Evolutionary conservation across 2,113 vertebrate genomes (phyloP), one percentile per base, ranked within the genome.

Genomic region (Megatriorchis doriae): DNA sequence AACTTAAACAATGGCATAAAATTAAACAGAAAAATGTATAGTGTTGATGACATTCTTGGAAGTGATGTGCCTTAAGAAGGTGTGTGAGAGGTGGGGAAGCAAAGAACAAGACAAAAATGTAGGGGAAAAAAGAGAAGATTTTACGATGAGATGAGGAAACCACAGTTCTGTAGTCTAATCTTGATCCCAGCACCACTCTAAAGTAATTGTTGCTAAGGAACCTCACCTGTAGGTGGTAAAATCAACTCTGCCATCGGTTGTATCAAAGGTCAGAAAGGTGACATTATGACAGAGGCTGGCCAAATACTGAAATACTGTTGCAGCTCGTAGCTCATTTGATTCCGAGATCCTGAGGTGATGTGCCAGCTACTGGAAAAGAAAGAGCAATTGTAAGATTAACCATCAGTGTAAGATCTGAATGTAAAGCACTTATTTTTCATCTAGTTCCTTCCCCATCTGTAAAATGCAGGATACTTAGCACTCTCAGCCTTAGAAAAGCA

Each of bases 341-440:
- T 89, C 34, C 53, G 77, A 89, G 45, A 61, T 75, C 22, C 40
- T 66, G 52, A 75, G 11, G 48, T 78, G 83, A 72, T 10, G 20
- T 70, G 78, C 26, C 47, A 84, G 47, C 19, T 78, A 43, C 61
- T 40, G 43, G 47, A 84, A 95, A 90, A 93, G 65, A 92, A 73
- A 73, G 26, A 83, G 10, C 52, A 91, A 65, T 63, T 94, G 26
- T 79, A 83, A 66, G 74, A 93, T 80, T 80, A 92, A 89, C 29
- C 53, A 68, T 61, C 40, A 85, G 21, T 42, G 45, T 83, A 72
- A 91, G 26, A 63, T 67, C 21, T 73, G 55, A 94, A 86, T 67
- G 20, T 78, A 94, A 93, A 85, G 61, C 21, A 53, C 42, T 93
- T 73, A 48, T 75, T 91, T 95, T 95, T 91, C 45, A 88, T 91